Evolutionary conservation across 2,888 invertebrate genomes (phyloP), one percentile per base, ranked within the genome.

Genomic region (Scaeva pyrastri): DNA sequence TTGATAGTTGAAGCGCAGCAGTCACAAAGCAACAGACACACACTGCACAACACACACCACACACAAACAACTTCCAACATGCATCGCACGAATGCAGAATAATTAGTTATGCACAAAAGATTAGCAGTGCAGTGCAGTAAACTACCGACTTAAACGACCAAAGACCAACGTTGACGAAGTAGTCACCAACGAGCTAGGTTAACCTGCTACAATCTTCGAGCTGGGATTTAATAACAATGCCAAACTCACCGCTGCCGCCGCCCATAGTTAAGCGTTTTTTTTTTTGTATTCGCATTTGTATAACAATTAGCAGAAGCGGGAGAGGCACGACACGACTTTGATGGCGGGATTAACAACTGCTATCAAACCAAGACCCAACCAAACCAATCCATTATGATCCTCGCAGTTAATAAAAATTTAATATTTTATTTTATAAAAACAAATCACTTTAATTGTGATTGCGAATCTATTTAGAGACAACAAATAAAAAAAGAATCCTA

Each of bases 1-100:
- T 81, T 86, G 82, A 82, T 86, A 86, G 86, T 81, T 82, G 86
- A 86, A 74, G 86, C 86, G 77, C 82, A 81, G 55, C 70, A 39
- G 23, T 23, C 52, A 52, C 52, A 7, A 7, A 39, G 39, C 11
- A 10, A 39, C 10, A 3, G 10, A 39, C 3, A 12, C 76, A 74
- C 52, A n/a, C n/a, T n/a, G n/a, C n/a, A n/a, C n/a, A n/a, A n/a
- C n/a, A n/a, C n/a, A n/a, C n/a, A n/a, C n/a, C n/a, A n/a, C n/a
- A 64, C 73, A 45, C 79, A 62, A 19, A 48, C 60, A 71, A 36
- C 43, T 31, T 31, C 55, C 45, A 71, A 71, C 76, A 76, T 43
- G 50, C 70, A 56, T 52, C 68, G 50, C 73, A 68, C 68, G 68
- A 60, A 56, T 68, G 56, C 70, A 71, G 26, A 79, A 84, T 79